phyloP scores from a whole-genome alignment of 1,140 invertebrate genomes.

The Drosophila pallidifrons region DNA sequence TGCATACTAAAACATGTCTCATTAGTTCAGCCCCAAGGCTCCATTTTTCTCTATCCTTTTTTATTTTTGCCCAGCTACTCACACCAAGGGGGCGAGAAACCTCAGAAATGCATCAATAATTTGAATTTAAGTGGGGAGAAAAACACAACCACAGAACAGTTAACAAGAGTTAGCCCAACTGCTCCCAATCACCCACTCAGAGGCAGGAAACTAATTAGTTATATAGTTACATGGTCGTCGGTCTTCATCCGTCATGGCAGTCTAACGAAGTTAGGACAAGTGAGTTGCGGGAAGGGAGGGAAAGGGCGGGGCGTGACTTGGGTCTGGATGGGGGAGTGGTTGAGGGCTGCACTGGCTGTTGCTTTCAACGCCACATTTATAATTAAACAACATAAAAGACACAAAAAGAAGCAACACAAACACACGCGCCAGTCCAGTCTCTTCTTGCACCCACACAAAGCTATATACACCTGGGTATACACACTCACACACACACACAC shows the following conservation, averaged over 20 bases:
- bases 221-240: constrained; percentile 62
- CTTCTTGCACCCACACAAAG: constrained; percentile 30
- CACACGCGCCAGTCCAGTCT: constrained; percentile 38
- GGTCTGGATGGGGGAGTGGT: too few relatives aligned
- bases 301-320: not conserved
- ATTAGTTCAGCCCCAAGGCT: constrained; percentile 28
- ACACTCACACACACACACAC: constrained; percentile 14
- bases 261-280: not conserved
- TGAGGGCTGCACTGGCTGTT: constrained; percentile 35
- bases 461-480: constrained; percentile 31
- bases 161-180: not conserved
- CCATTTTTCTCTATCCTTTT: not conserved
- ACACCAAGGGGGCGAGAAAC: constrained; percentile 32
- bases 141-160: constrained; percentile 7
- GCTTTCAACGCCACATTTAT: constrained; percentile 79
- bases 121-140: constrained; percentile 65
- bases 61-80: constrained; percentile 27
- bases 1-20: constrained; percentile 9
- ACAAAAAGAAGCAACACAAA: constrained; percentile 67
- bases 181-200: constrained; percentile 17
- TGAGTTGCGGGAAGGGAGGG: constrained; percentile 5
- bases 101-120: constrained; percentile 77
- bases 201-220: constrained; percentile 68
- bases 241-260: constrained; percentile 70
- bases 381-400: constrained; percentile 83